A percentile compares a stretch with the other conserved stretches of the same genome.
Conservation (phyloP, 2,113 vertebrate genomes). For the Antechinus stuartii region DNA sequence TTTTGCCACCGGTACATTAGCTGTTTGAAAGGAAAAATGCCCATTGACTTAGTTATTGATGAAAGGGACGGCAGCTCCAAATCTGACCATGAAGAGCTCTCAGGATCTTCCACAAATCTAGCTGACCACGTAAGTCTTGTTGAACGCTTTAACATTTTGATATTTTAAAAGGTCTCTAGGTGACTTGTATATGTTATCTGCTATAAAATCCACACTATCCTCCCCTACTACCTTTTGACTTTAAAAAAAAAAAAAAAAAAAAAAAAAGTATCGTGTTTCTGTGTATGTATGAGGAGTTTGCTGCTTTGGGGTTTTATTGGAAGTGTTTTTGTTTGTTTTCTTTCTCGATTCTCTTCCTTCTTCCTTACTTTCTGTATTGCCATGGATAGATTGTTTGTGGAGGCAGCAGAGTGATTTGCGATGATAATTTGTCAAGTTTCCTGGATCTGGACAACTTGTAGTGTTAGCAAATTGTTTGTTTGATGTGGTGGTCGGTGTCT, state of each 20-base stretch:
- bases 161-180: not conserved
- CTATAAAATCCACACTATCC: not conserved
- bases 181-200: not conserved
- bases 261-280: not conserved
- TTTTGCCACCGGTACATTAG: slow-evolving; percentile 99
- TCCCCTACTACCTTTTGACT: not conserved
- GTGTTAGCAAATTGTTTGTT: slow-evolving; percentile 71
- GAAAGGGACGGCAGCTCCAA: slow-evolving; percentile 99
- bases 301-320: not conserved
- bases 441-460: slow-evolving; percentile 66
- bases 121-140: slow-evolving; percentile 97
- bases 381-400: slow-evolving; percentile 17
- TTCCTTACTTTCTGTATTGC: slow-evolving; percentile 19
- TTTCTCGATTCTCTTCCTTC: not conserved
- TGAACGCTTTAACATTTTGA: not conserved
- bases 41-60: slow-evolving; percentile 99
- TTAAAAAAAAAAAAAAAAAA: no score
- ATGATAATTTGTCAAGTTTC: slow-evolving; percentile 75
- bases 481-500: slow-evolving; percentile 65
- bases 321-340: not conserved
- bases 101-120: slow-evolving; percentile 98
- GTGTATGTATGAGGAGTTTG: slow-evolving; percentile 42
- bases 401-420: slow-evolving; percentile 64
- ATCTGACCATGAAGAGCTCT: slow-evolving; percentile 99
- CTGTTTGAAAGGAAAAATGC: slow-evolving; percentile 99